These are phyloP conservation scores for Sebastes aleutianus DNA, from an alignment of 2,797 vertebrate genomes.

Conservation along the genomic window DNA sequence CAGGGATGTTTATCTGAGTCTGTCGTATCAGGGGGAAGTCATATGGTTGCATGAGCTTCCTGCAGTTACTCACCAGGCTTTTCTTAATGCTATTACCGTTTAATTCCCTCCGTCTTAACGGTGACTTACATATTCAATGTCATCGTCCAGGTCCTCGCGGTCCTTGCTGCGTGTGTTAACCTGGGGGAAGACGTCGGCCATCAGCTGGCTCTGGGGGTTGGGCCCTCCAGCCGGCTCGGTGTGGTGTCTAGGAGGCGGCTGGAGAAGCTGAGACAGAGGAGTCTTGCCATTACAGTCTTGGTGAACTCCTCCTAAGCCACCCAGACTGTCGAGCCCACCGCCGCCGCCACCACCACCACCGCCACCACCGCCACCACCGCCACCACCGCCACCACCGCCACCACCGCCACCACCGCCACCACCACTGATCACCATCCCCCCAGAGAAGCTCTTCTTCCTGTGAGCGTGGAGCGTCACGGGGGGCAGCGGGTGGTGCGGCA, in stretches of 20 bases:
- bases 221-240: constrained; percentile 31
- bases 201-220: constrained; percentile 67
- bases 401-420: constrained; percentile 46
- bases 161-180: constrained; percentile 89
- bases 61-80: constrained; percentile 3
- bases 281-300: constrained; percentile 94
- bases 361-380: constrained; percentile 44
- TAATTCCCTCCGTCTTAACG: not conserved
- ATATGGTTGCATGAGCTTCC: not conserved
- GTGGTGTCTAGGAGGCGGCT: constrained; percentile 46
- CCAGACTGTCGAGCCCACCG: not conserved
- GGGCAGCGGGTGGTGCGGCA: constrained; percentile 47
- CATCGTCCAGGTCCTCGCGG: constrained; percentile 90
- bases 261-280: constrained; percentile 79
- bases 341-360: constrained; percentile 39
- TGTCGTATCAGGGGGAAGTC: not conserved
- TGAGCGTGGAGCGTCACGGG: constrained; percentile 64
- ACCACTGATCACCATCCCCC: constrained; percentile 46
- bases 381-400: constrained; percentile 12
- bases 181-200: constrained; percentile 93
- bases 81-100: not conserved
- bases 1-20: constrained; percentile 3
- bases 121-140: constrained; percentile 93
- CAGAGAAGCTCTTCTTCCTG: constrained; percentile 82
- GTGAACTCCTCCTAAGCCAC: constrained; percentile 72